A percentile compares a stretch with the other conserved stretches of the same genome.
Conservation (phyloP, 2,888 invertebrate species). For the Agrochola macilenta region DNA sequence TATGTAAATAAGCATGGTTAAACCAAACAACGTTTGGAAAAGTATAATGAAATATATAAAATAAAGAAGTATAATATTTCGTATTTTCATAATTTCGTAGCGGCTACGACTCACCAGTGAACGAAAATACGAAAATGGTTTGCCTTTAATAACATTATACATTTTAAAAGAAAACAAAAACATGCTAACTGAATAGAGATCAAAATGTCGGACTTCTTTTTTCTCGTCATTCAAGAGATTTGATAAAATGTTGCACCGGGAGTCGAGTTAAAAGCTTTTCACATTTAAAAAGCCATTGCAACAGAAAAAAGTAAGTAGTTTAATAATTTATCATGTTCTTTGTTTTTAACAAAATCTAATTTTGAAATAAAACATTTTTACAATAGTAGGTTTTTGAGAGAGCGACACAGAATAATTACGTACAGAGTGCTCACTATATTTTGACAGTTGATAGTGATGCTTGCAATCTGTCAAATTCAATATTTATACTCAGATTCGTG, state of each 20-base stretch:
- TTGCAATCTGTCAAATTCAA: slow-evolving; percentile 13
- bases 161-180: slow-evolving; percentile 10
- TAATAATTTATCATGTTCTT: slow-evolving; percentile 6
- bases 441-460: slow-evolving; percentile 13
- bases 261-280: slow-evolving; percentile 4
- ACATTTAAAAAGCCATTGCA: background rate
- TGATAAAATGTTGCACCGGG: background rate
- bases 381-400: background rate
- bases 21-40: background rate
- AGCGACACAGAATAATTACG: slow-evolving; percentile 2
- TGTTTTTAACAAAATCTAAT: slow-evolving; percentile 1
- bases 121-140: background rate
- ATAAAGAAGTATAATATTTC: background rate
- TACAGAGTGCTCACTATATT: slow-evolving; percentile 3
- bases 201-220: background rate
- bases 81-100: background rate
- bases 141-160: background rate
- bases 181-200: background rate
- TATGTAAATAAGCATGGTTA: slow-evolving; percentile 6
- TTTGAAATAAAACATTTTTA: slow-evolving; percentile 6
- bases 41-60: background rate
- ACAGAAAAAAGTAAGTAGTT: background rate
- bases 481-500: background rate
- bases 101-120: background rate
- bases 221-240: background rate